Evolutionary conservation across 2,797 vertebrate species (phyloP).

Genomic region (Avahi laniger): DNA sequence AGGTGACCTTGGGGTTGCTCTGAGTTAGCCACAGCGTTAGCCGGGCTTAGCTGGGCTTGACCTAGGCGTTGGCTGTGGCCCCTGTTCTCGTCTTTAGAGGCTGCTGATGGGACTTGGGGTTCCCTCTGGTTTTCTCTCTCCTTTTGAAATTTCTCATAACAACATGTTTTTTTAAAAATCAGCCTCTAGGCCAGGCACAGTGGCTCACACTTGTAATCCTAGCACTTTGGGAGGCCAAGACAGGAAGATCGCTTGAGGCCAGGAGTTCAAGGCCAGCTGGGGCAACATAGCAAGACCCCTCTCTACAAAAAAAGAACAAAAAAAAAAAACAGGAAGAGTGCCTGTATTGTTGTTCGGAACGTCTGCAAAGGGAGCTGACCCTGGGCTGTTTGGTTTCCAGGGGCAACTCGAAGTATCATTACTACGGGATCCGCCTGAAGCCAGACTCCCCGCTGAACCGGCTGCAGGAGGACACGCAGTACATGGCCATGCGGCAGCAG

Average conservation of each 20-base stretch:
- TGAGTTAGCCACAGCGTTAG: fast-evolving
- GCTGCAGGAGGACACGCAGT: slow-evolving; percentile 96
- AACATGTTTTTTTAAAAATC: not conserved
- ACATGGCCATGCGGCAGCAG: slow-evolving; percentile 99
- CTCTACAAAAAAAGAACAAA: not conserved
- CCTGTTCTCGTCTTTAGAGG: too few species aligned
- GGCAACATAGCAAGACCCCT: not conserved
- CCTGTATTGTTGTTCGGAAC: not conserved
- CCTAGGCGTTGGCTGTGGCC: fast-evolving
- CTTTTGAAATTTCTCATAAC: not conserved
- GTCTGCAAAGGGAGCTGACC: not conserved
- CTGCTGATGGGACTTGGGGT: fast-evolving
- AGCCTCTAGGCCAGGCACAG: not conserved
- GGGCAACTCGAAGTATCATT: slow-evolving; percentile 99
- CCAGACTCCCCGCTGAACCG: slow-evolving; percentile 97
- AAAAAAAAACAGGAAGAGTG: not conserved
- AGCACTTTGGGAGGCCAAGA: not conserved
- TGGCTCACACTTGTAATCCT: not conserved
- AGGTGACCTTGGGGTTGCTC: not conserved
- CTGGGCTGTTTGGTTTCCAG: slow-evolving; percentile 77
- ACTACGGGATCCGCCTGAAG: slow-evolving; percentile 98
- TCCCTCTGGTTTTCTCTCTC: not conserved
- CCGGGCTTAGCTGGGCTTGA: too few species aligned
- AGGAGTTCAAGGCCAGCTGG: not conserved
- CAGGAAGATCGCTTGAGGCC: not conserved